Evolutionary conservation across 2,888 invertebrate genomes (phyloP).

Genomic region (Lamellibrachia satsuma): DNA sequence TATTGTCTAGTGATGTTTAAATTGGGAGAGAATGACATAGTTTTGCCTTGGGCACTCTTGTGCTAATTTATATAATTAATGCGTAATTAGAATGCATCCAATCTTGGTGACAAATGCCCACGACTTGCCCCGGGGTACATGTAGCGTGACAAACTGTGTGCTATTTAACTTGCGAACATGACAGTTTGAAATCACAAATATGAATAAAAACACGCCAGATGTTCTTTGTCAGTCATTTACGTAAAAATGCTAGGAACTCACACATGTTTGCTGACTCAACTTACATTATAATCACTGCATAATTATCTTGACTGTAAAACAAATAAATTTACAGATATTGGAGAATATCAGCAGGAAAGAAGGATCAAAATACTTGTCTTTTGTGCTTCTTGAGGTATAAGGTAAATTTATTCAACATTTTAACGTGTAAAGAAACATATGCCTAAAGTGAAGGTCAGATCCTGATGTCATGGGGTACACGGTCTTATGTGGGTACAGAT

Average conservation of each 20-base stretch:
- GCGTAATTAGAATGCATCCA: background rate
- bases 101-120: background rate
- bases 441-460: background rate
- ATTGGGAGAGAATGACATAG: background rate
- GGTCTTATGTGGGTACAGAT: too few relatives aligned
- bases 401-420: background rate
- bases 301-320: background rate
- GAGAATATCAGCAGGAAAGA: background rate
- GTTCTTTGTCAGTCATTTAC: background rate
- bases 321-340: background rate
- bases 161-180: background rate
- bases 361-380: background rate
- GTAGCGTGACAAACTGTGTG: background rate
- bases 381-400: background rate
- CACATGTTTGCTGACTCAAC: background rate
- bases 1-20: background rate
- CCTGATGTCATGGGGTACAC: too few relatives aligned
- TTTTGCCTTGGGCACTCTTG: background rate
- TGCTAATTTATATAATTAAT: background rate
- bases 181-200: too few relatives aligned
- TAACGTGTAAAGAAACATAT: background rate
- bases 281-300: background rate
- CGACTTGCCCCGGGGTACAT: background rate
- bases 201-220: background rate
- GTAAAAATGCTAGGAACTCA: background rate